phyloP scores from a whole-genome alignment of 37 sponge, comb jelly and placozoan species.

The Beroe forskalii region DNA sequence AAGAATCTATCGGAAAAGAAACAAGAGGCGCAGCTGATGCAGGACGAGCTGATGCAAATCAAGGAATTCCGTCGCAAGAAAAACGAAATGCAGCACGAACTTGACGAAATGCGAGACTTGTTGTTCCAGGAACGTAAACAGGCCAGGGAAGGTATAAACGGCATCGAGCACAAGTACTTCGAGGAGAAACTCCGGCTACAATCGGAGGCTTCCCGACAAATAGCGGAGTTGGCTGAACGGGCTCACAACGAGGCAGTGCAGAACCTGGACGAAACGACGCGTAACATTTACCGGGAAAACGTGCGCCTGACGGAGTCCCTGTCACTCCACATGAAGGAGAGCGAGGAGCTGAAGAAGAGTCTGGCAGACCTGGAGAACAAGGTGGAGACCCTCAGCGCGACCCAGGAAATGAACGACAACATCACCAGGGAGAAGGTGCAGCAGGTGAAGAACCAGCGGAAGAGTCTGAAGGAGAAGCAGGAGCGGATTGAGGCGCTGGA shows the following conservation, averaged over 20 bases:
- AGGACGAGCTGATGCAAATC: slow-evolving; percentile 81
- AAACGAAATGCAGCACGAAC: slow-evolving; percentile 78
- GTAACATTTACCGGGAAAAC: slow-evolving; percentile 83
- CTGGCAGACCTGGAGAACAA: slow-evolving; percentile 34
- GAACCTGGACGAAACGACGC: slow-evolving; percentile 85
- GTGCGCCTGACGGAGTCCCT: slow-evolving; percentile 82
- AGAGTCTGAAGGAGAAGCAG: slow-evolving; percentile 61
- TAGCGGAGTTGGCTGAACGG: slow-evolving; percentile 81
- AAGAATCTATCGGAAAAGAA: slow-evolving; percentile 1
- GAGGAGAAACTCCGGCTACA: slow-evolving; percentile 88
- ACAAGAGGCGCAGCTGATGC: slow-evolving; percentile 72
- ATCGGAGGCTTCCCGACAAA: slow-evolving; percentile 86
- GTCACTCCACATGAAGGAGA: slow-evolving; percentile 77
- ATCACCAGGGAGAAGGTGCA: slow-evolving; percentile 67
- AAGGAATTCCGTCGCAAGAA: slow-evolving; percentile 80
- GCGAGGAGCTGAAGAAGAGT: slow-evolving; percentile 72
- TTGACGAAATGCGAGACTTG: slow-evolving; percentile 69
- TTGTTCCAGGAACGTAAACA: slow-evolving; percentile 49
- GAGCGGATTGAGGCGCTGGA: slow-evolving; percentile 44
- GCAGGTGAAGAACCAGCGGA: slow-evolving; percentile 58
- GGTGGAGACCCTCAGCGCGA: slow-evolving; percentile 23
- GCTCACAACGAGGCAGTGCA: slow-evolving; percentile 91
- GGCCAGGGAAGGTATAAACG: slow-evolving; percentile 60
- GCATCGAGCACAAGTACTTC: slow-evolving; percentile 76
- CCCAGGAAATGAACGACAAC: slow-evolving; percentile 61